Evolutionary conservation across 2,113 vertebrate species (phyloP).

Genomic region (Gobius niger): DNA sequence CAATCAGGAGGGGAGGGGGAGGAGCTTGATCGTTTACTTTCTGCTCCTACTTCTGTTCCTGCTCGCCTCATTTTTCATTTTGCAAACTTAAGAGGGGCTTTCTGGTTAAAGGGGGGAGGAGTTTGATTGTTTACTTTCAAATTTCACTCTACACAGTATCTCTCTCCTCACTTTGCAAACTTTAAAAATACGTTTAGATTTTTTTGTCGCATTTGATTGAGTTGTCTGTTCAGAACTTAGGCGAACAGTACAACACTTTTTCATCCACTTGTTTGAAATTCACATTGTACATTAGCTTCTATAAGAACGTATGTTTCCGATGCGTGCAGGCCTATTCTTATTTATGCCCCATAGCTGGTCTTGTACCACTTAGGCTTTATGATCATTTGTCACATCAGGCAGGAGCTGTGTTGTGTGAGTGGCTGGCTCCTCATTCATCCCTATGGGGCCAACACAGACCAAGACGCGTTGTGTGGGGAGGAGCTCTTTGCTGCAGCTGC

Average conservation of each 20-base stretch:
- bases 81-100: too few relatives aligned
- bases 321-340: conserved; percentile 49
- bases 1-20: too few relatives aligned
- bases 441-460: conserved; percentile 46
- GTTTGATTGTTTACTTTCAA: too few relatives aligned
- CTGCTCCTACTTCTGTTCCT: too few relatives aligned
- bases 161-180: too few relatives aligned
- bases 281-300: conserved; percentile 32
- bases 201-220: too few relatives aligned
- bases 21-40: too few relatives aligned
- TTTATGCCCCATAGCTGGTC: conserved; percentile 65
- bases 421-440: conserved; percentile 66
- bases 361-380: conserved; percentile 64
- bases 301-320: conserved; percentile 57
- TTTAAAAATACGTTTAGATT: too few relatives aligned
- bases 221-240: too few relatives aligned
- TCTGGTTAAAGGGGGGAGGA: too few relatives aligned
- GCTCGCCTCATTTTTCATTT: too few relatives aligned
- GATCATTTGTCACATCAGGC: conserved; percentile 67
- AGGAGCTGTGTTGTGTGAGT: conserved; percentile 62
- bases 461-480: conserved; percentile 41
- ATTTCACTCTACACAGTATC: too few relatives aligned
- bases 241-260: not conserved
- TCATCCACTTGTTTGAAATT: conserved; percentile 33
- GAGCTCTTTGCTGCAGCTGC: conserved; percentile 30